Evolutionary conservation across 1,140 invertebrate species (phyloP).

Genomic region (Apis laboriosa): DNA sequence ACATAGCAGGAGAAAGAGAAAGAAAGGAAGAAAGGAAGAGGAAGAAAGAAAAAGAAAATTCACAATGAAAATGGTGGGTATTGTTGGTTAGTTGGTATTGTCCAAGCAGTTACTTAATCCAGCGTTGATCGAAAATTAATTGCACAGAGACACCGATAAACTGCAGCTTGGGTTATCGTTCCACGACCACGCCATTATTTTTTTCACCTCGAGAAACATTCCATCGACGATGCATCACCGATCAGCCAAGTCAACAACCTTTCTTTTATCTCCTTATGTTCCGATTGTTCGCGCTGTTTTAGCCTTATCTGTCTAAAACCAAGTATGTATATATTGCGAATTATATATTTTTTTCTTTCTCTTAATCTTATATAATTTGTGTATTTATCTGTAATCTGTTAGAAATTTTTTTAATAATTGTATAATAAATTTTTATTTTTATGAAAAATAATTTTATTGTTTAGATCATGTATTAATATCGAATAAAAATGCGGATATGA

Average conservation of each 20-base stretch:
- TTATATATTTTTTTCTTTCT: neutral
- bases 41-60: no score
- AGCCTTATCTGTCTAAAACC: neutral
- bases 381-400: neutral
- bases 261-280: conserved; percentile 13
- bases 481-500: neutral
- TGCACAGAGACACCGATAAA: conserved; percentile 11
- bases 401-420: neutral
- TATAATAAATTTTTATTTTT: no score
- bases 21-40: neutral
- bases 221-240: conserved; percentile 18
- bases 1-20: neutral
- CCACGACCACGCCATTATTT: conserved; percentile 23
- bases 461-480: no score
- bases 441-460: no score
- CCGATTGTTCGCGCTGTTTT: conserved; percentile 1
- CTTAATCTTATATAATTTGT: neutral
- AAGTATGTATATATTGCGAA: neutral
- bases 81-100: neutral
- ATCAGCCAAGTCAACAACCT: conserved; percentile 30
- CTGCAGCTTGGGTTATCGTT: conserved; percentile 28
- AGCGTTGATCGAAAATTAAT: conserved; percentile 22
- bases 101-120: conserved; percentile 22
- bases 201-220: conserved; percentile 29
- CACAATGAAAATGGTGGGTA: neutral